phyloP scores from a whole-genome alignment of 2,797 vertebrate species.

The Thamnophis elegans region DNA sequence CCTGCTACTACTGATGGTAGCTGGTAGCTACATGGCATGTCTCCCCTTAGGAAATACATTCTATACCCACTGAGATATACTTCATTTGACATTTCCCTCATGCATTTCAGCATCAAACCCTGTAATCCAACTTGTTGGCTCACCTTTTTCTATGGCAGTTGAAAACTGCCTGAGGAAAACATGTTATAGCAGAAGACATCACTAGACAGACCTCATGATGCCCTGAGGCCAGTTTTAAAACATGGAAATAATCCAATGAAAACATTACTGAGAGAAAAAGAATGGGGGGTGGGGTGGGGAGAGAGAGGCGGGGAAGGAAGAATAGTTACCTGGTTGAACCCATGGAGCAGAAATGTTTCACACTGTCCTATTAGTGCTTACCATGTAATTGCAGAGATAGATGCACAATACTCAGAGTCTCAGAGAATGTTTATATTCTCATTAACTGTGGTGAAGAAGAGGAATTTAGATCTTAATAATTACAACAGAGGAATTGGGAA shows the following conservation, averaged over 20 bases:
- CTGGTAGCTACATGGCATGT: background rate
- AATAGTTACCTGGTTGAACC: background rate
- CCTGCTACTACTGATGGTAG: background rate
- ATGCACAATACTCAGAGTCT: background rate
- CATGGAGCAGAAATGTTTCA: background rate
- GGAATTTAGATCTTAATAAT: background rate
- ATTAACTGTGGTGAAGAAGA: background rate
- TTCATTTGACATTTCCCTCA: background rate
- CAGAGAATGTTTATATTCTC: background rate
- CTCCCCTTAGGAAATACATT: background rate
- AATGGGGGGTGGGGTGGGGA: background rate
- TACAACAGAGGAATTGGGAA: background rate
- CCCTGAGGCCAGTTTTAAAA: background rate
- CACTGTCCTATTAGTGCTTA: background rate
- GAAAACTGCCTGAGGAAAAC: constrained; percentile 1
- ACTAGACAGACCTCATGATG: background rate
- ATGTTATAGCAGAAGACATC: background rate
- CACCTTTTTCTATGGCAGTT: background rate
- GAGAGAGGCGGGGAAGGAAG: too few species aligned
- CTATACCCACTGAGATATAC: background rate
- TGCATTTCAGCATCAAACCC: background rate
- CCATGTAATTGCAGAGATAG: background rate
- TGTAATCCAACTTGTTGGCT: background rate
- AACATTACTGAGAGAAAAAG: background rate
- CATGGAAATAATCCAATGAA: background rate